Evolutionary conservation across 2,797 vertebrate genomes (phyloP).

Genomic region (Parotocinclus haroldoi): DNA sequence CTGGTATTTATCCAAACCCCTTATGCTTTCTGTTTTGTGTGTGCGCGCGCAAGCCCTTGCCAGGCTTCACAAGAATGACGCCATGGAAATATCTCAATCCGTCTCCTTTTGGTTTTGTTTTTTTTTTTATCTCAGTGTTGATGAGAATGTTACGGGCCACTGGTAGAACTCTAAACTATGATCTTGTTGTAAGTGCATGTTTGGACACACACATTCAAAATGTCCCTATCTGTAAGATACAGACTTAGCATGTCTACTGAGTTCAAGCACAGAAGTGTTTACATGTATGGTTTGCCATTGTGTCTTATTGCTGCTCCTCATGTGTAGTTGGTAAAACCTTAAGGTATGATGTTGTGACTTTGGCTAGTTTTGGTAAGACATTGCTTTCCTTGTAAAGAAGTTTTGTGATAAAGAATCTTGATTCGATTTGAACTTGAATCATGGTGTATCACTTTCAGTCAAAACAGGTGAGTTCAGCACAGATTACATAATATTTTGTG

Average conservation of each 20-base stretch:
- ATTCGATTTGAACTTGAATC: too few species aligned
- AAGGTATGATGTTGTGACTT: too few species aligned
- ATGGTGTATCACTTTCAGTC: too few species aligned
- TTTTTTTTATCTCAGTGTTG: too few species aligned
- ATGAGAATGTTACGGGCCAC: slow-evolving; percentile 53
- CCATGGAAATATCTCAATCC: slow-evolving; percentile 70
- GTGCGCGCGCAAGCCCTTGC: slow-evolving; percentile 50
- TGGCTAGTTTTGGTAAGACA: too few species aligned
- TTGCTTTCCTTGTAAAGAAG: too few species aligned
- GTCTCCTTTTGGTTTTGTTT: not conserved
- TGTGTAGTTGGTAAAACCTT: too few species aligned
- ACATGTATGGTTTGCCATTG: too few species aligned
- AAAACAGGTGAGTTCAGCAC: too few species aligned
- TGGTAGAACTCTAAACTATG: slow-evolving; percentile 44
- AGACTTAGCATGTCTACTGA: not conserved
- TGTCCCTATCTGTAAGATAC: not conserved
- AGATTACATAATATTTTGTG: too few species aligned
- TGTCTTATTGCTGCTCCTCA: too few species aligned
- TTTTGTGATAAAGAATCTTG: too few species aligned
- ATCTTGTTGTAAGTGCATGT: slow-evolving; percentile 23
- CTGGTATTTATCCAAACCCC: not conserved
- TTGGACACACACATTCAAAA: not conserved
- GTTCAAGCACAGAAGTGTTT: not conserved
- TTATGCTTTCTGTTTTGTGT: not conserved
- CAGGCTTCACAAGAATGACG: slow-evolving; percentile 61